Evolutionary conservation across 2,113 vertebrate species (phyloP), one percentile per base, ranked within the genome.

Genomic region (Rhea americana): DNA sequence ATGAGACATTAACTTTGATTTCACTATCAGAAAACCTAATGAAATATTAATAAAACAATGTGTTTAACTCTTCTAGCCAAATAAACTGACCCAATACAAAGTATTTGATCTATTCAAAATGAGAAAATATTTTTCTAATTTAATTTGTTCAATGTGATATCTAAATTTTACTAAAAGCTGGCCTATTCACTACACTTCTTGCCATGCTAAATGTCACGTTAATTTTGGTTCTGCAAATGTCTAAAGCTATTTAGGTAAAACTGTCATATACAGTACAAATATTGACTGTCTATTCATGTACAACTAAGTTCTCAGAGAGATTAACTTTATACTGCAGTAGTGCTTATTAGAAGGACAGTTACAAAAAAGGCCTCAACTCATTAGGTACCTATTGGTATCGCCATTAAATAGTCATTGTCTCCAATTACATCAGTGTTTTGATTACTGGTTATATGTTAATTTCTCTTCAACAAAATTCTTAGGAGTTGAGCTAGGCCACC

Each of bases 401-500:
- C 50, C 11, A 3, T 72, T 70, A 55, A 67, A 17, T 26, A 67
- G 30, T 51, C 84, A 63, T 59, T 51, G 63, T 47, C 43, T 63
- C 26, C 30, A 81, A 37, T 75, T 89, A 43, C 24, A 63, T 7
- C 30, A n/a, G 50, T 22, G 61, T 82, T 87, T 90, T 79, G 4
- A 25, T 86, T 78, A 68, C 88, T 70, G 48, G 19, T 68, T 90
- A 25, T 28, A 28, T 58, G 43, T 22, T 45, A 43, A 50, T 90
- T 87, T 62, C 58, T 48, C 18, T 63, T 74, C 65, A 78, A 28
- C 11, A 51, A 62, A 77, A 35, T 59, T 55, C 50, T 62, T 3
- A 0, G 14, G 37, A 59, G 47, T 22, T 0, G 0, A 80, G 41
- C 18, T 16, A 32, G 76, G 67, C 7, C 15, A 5, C 37, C 45